phyloP scores from a whole-genome alignment of 2,888 invertebrate genomes.

The Colostygia pectinataria region DNA sequence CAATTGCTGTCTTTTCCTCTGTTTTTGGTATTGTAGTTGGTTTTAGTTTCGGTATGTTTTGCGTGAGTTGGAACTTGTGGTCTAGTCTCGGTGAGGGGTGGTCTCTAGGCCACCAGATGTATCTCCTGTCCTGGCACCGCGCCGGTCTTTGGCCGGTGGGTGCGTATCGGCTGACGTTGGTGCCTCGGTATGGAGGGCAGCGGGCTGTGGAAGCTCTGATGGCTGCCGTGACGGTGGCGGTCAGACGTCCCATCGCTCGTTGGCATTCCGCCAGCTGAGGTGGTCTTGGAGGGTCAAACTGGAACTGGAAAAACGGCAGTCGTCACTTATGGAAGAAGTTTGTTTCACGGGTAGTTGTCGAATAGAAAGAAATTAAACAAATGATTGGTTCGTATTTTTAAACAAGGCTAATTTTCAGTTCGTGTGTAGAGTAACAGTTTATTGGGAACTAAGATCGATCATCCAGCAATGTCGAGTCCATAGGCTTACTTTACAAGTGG shows the following conservation, averaged over 20 bases:
- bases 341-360: no score
- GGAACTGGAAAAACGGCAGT: conserved; percentile 52
- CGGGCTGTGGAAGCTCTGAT: conserved; percentile 64
- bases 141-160: conserved; percentile 66
- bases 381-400: no score
- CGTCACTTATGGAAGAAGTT: background rate
- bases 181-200: conserved; percentile 68
- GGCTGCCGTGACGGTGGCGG: conserved; percentile 68
- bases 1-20: conserved; percentile 19
- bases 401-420: no score
- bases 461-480: no score
- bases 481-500: conserved; percentile 63
- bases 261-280: conserved; percentile 64
- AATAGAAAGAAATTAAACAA: no score
- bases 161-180: conserved; percentile 70
- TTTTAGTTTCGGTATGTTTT: conserved; percentile 37
- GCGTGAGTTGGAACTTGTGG: conserved; percentile 51
- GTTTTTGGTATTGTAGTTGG: conserved; percentile 34
- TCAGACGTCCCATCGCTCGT: conserved; percentile 64
- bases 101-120: conserved; percentile 69
- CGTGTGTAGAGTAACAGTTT: no score
- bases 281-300: conserved; percentile 68
- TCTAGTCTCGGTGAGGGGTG: conserved; percentile 58
- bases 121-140: conserved; percentile 60
- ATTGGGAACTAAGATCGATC: no score